These are phyloP conservation scores for Phocoena phocoena DNA, from an alignment of 2,113 vertebrate genomes.

Conservation along the genomic window DNA sequence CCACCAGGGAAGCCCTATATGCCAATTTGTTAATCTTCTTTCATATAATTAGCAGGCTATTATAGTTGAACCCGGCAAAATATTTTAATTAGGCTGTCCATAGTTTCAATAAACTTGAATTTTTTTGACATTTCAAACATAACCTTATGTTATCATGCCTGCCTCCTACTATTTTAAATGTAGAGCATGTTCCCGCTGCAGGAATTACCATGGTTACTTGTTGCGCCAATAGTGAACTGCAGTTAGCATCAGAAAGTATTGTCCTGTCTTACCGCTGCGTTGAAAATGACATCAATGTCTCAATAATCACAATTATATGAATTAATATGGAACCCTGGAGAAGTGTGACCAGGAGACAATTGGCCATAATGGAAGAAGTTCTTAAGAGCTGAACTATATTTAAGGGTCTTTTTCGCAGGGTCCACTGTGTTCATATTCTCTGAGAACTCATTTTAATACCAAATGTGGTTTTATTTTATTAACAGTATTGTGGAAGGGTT, in stretches of 20 bases:
- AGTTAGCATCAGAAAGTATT: conserved; percentile 52
- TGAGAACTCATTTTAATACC: conserved; percentile 27
- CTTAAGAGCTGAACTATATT: background rate
- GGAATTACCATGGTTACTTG: conserved; percentile 76
- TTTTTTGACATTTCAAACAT: conserved; percentile 74
- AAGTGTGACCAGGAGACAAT: background rate
- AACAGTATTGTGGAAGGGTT: background rate
- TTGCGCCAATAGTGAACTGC: conserved; percentile 43
- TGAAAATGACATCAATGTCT: conserved; percentile 40
- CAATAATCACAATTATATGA: conserved; percentile 19
- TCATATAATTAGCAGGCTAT: conserved; percentile 65
- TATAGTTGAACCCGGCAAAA: conserved; percentile 60
- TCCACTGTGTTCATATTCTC: background rate
- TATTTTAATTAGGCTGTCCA: conserved; percentile 70
- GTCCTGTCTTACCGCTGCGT: conserved; percentile 32
- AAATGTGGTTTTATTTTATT: conserved; percentile 16
- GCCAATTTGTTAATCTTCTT: conserved; percentile 52
- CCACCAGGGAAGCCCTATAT: background rate
- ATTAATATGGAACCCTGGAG: conserved; percentile 16
- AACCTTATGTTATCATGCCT: conserved; percentile 60
- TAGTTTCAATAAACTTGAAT: conserved; percentile 63
- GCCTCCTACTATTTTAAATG: conserved; percentile 64
- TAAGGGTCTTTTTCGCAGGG: background rate
- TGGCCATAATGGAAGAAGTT: background rate
- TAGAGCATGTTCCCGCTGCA: conserved; percentile 53